A percentile compares a stretch with the other conserved stretches of the same genome.
These are phyloP conservation scores for Oenanthe oenanthe DNA, from an alignment of 2,113 vertebrate genomes.

Conservation along the genomic window DNA sequence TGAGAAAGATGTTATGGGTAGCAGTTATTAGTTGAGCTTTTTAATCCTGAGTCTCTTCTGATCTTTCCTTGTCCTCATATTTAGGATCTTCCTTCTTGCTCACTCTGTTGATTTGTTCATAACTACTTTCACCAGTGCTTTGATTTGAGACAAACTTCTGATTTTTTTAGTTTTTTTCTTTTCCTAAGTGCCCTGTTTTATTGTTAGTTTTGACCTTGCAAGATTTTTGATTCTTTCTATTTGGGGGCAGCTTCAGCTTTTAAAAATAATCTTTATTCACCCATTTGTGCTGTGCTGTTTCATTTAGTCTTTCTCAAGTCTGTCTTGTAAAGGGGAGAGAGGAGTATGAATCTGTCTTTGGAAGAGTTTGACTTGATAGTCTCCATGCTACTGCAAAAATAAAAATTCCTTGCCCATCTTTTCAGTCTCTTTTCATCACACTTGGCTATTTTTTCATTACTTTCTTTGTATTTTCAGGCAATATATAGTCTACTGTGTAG, in stretches of 20 bases:
- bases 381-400: background rate
- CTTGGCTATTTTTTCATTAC: background rate
- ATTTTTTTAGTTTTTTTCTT: no score
- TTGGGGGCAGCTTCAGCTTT: background rate
- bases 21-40: background rate
- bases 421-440: background rate
- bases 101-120: background rate
- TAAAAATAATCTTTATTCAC: background rate
- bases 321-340: background rate
- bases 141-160: background rate
- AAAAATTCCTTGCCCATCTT: background rate
- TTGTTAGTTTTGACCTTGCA: background rate
- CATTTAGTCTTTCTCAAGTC: background rate
- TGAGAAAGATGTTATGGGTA: background rate
- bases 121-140: background rate
- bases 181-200: background rate
- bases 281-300: background rate
- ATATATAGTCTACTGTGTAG: background rate
- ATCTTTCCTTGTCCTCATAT: background rate
- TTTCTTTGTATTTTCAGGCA: background rate
- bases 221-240: background rate
- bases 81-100: background rate
- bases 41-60: background rate
- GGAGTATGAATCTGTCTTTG: background rate
- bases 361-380: background rate